These are phyloP conservation scores for Steatornis caripensis DNA, from an alignment of 2,113 vertebrate genomes.

Conservation along the genomic window DNA sequence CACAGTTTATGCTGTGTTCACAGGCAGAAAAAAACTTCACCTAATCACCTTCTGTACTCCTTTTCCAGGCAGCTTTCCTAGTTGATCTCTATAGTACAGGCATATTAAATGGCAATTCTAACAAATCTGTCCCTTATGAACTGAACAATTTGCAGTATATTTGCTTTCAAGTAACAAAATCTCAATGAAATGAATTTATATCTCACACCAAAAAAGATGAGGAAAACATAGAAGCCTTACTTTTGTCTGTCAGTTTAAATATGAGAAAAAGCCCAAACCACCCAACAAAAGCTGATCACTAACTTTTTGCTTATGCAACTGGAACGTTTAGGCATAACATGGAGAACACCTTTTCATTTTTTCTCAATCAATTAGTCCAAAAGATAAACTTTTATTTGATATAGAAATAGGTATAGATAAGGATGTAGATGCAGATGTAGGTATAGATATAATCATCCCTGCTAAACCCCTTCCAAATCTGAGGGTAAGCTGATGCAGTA, in stretches of 20 bases:
- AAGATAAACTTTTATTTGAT: neutral
- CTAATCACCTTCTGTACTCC: neutral
- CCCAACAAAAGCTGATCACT: neutral
- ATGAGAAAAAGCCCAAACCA: neutral
- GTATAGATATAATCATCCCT: neutral
- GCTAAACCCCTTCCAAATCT: neutral
- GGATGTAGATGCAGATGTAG: neutral
- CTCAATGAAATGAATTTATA: neutral
- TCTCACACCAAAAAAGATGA: neutral
- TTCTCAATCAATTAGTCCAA: fast-evolving
- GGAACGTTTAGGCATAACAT: neutral
- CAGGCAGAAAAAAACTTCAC: neutral
- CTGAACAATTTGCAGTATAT: neutral
- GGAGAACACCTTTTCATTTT: neutral
- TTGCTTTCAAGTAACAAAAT: neutral
- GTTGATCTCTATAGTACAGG: neutral
- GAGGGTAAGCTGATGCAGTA: neutral
- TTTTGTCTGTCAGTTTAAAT: neutral
- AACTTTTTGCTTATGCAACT: neutral
- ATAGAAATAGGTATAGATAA: too few species aligned
- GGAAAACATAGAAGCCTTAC: neutral
- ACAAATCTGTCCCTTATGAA: neutral
- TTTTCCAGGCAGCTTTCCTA: neutral
- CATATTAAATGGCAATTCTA: neutral
- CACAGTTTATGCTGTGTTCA: neutral